Base-by-base conservation (phyloP, 2,797 vertebrate genomes). In the Oophaga sylvatica region DNA sequence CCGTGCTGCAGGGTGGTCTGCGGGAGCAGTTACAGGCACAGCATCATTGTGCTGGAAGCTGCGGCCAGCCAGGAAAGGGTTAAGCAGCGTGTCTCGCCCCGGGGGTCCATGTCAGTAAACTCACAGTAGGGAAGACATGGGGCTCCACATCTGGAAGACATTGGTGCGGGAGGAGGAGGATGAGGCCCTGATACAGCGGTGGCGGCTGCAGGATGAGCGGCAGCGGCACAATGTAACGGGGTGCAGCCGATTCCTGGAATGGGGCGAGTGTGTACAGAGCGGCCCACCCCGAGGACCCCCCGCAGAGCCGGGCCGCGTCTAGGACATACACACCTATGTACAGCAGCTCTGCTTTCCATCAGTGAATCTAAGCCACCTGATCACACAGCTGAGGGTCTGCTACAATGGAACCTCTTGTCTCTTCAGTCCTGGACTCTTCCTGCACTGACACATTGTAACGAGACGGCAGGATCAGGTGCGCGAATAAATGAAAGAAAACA, bases 111-210 rank as follows among this genome's bases (percentile, higher is more conserved):
- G 41, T 35, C 31, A 41, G 68, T 71, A 71, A 71, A 41, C 10
- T 22, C 62, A 75, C 56, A 84, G 82, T 68, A 71, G 76, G 62
- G 26, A 26, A 26, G 26, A 77, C 67, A n/a, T 70, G 29, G 48
- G 77, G 79, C 35, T 77, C 53, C 75, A 86, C 84, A 86, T 86
- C 84, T 86, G 84, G 84, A 86, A 86, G n/a, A 68, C 67, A 76
- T 86, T 86, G 45, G 26, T 57, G 62, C 17, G 78, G 60, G 75
- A 45, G 59, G 59, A 77, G 75, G 26, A 17, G 70, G 45, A 71
- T 19, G 68, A 71, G 31, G 68, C 68, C 68, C 68, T 35, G 68
- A 19, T 41, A 41, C 35, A 35, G 16, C 17, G 31, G 26, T 26
- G 26, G 26, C 67, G n/a, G 22, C 63, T 70, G 67, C 10, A 22